A percentile compares a stretch with the other conserved stretches of the same genome.
Evolutionary conservation across 37 sponge, comb jelly and placozoan species (phyloP).

Genomic region (Amphimedon queenslandica): DNA sequence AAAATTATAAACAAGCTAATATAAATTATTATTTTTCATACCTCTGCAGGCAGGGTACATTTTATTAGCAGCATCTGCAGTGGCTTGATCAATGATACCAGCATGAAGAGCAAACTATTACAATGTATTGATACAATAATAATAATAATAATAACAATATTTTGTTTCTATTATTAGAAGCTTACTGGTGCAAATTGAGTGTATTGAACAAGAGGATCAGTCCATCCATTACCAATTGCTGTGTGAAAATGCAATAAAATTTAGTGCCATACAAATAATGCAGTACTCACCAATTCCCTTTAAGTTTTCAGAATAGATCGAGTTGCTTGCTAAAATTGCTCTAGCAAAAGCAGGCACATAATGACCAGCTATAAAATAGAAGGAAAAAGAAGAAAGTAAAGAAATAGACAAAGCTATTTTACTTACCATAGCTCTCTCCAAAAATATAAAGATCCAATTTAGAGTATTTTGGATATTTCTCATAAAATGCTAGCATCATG

Average conservation of each 20-base stretch:
- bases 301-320: conserved; percentile 40
- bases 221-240: conserved; percentile 65
- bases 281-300: conserved; percentile 39
- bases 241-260: neutral
- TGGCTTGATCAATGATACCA: conserved; percentile 41
- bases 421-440: conserved; percentile 64
- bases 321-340: conserved; percentile 46
- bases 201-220: neutral
- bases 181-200: neutral
- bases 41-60: conserved; percentile 60
- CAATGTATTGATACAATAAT: neutral
- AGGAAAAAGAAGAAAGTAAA: neutral
- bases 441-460: conserved; percentile 42
- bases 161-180: neutral
- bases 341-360: conserved; percentile 56
- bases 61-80: conserved; percentile 29
- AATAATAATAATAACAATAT: neutral
- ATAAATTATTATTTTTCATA: neutral
- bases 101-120: conserved; percentile 58
- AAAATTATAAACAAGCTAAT: neutral
- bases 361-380: conserved; percentile 48
- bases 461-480: conserved; percentile 42
- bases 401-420: neutral
- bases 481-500: conserved; percentile 34
- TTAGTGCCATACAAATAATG: neutral